Conservation (phyloP, 30 jellyfish, hydroid and myxozoan species). For the Hydractinia echinata region DNA sequence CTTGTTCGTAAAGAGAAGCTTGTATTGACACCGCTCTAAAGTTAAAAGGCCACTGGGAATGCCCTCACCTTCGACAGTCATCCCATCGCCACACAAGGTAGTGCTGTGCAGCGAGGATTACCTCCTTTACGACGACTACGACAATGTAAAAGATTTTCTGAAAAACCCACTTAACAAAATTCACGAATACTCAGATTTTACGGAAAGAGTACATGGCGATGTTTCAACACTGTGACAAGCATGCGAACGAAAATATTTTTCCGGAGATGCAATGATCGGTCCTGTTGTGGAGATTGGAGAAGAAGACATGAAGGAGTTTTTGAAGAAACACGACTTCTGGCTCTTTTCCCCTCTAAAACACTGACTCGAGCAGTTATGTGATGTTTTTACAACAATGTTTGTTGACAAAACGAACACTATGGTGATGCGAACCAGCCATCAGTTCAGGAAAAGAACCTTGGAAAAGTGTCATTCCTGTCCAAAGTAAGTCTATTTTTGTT, state of each 20-base stretch:
- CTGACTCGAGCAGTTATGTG: no score
- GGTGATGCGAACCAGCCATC: conserved; percentile 8
- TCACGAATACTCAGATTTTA: neutral
- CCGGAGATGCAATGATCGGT: neutral
- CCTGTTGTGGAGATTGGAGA: conserved; percentile 10
- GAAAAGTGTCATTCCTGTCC: neutral
- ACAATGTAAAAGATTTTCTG: neutral
- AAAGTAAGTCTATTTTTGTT: no score
- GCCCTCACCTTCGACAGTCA: neutral
- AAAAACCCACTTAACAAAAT: neutral
- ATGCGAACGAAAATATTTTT: neutral
- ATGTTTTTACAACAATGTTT: no score
- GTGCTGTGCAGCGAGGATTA: neutral
- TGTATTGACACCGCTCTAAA: neutral
- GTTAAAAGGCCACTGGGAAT: neutral
- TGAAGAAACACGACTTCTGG: no score
- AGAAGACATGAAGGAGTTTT: neutral
- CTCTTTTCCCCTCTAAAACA: no score
- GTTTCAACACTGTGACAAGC: neutral
- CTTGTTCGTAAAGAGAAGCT: neutral
- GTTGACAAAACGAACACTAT: no score
- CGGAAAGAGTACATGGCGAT: neutral
- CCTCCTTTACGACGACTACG: neutral
- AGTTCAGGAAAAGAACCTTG: neutral
- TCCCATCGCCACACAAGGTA: neutral